Base-by-base conservation (phyloP, 2,888 invertebrate species). In the Plagodis pulveraria region DNA sequence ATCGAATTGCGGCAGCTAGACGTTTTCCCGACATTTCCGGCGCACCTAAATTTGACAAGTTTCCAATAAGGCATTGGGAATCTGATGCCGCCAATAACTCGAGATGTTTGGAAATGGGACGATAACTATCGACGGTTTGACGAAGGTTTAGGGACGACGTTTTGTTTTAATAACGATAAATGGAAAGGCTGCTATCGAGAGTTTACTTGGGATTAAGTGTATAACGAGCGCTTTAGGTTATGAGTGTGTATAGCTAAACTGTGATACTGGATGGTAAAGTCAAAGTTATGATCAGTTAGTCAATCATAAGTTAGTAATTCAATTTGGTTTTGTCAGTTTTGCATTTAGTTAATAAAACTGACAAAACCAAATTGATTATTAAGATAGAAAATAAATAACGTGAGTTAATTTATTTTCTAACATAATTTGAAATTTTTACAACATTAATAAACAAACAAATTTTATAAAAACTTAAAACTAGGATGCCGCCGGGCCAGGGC, bases 31-130 rank as follows among this genome's bases (percentile, higher is more conserved):
- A 52, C 55, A 52, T 62, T 62, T 62, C 58, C 58, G 41, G 55
- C 46, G 54, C 41, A 54, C 50, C 54, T 60, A 51, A 51, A 52
- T 58, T 52, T 65, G 60, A 60, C 60, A 60, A 59, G 60, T 60
- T 60, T 52, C 64, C 63, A 68, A 64, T 68, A 66, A 58, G 42
- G 51, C 12, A 12, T 12, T 42, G 46, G 43, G 60, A 57, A 59
- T 60, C 54, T 64, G 63, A 63, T 62, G 58, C 40, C 45, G 43
- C 57, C 53, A 61, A 55, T 52, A 60, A 62, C 41, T 61, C 11
- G 59, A 55, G 55, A 51, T 50, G 56, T 60, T 56, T 52, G 51
- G 44, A 48, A 56, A 60, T 60, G 51, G 51, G 44, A 47, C 51
- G 52, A 58, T 53, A 56, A 50, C 49, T 58, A 54, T 53, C 46